Percentiles rank a stretch among this genome's conserved stretches.
Evolutionary conservation across 1,140 invertebrate species (phyloP).

Genomic region (Papilio machaon): DNA sequence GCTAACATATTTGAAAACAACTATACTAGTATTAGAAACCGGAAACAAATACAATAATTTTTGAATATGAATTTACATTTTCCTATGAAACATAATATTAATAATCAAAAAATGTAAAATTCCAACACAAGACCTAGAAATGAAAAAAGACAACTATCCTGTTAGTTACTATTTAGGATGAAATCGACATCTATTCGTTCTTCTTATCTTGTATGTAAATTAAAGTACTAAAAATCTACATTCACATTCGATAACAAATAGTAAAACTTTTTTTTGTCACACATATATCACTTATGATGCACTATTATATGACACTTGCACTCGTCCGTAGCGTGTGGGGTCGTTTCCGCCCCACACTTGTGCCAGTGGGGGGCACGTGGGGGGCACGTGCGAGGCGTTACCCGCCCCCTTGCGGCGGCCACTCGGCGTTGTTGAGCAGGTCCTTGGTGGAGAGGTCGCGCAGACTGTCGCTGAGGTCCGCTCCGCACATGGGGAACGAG

Average conservation of each 20-base stretch:
- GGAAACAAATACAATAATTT: too few relatives aligned
- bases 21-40: too few relatives aligned
- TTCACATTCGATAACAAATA: neutral
- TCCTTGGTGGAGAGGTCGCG: conserved; percentile 58
- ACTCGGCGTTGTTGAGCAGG: conserved; percentile 42
- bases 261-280: neutral
- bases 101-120: too few relatives aligned
- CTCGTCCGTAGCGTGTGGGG: neutral
- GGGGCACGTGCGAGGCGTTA: neutral
- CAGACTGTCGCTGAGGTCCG: conserved; percentile 60
- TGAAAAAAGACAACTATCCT: too few relatives aligned
- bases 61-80: too few relatives aligned
- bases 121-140: too few relatives aligned
- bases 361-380: too few relatives aligned
- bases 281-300: neutral
- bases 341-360: neutral
- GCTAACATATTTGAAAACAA: too few relatives aligned
- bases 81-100: too few relatives aligned
- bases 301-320: neutral
- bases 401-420: neutral
- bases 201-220: neutral
- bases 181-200: too few relatives aligned
- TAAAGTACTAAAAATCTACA: neutral
- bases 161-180: neutral
- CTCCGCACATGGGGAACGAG: conserved; percentile 49